Percentiles rank a stretch among this genome's conserved stretches.
Conservation (phyloP, 1,140 invertebrate genomes). For the Drosophila bocki region DNA sequence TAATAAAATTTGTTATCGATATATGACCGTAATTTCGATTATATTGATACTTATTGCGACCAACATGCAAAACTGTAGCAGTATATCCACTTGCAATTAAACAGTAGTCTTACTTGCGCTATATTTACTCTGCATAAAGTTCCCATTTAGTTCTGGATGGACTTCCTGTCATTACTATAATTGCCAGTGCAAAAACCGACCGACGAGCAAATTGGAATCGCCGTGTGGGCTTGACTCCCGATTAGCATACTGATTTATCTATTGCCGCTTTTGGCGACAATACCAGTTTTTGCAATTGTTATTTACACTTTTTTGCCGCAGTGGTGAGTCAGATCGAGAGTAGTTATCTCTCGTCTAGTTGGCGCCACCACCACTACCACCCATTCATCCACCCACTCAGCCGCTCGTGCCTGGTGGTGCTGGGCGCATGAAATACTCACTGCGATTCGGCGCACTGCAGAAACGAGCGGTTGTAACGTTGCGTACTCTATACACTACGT, state of each 20-base stretch:
- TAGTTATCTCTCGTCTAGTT: slow-evolving; percentile 20
- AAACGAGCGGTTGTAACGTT: slow-evolving; percentile 48
- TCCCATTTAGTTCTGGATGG: background rate
- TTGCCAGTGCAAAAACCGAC: slow-evolving; percentile 9
- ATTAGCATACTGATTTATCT: slow-evolving; percentile 39
- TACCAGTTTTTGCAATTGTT: slow-evolving; percentile 20
- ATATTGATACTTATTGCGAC: background rate
- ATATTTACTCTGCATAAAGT: background rate
- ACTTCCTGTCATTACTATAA: slow-evolving; percentile 45
- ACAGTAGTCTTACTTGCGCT: background rate
- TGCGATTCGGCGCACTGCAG: slow-evolving; percentile 40
- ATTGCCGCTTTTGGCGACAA: slow-evolving; percentile 24
- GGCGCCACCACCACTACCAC: slow-evolving; percentile 26
- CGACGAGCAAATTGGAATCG: slow-evolving; percentile 5
- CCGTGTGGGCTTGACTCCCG: slow-evolving; percentile 16
- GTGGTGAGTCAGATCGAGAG: slow-evolving; percentile 34
- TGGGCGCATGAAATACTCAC: slow-evolving; percentile 25
- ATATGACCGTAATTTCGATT: background rate
- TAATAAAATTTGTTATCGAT: background rate
- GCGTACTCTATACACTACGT: slow-evolving; percentile 53
- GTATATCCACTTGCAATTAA: background rate
- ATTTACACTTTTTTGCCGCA: background rate
- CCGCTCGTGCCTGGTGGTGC: slow-evolving; percentile 10
- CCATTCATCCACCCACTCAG: slow-evolving; percentile 20
- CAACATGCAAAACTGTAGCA: too few relatives aligned